Evolutionary conservation across 2,797 vertebrate genomes (phyloP).

Genomic region (Chrosomus eos): DNA sequence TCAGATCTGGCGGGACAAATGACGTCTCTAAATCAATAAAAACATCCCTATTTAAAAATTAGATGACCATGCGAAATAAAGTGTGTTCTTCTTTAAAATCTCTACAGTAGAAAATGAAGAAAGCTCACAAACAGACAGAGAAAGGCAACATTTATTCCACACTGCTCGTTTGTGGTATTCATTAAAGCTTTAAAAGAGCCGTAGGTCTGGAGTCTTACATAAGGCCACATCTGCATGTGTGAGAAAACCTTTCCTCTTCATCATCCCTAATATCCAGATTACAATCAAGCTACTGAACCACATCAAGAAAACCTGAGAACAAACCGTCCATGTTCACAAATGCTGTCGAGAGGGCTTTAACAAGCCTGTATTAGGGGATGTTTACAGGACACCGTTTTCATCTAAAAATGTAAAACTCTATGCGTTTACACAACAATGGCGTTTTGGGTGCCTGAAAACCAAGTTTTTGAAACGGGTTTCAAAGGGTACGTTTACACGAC

Average conservation of each 20-base stretch:
- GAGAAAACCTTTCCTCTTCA: slow-evolving; percentile 1
- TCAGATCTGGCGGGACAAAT: not conserved
- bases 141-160: not conserved
- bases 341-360: not conserved
- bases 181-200: slow-evolving; percentile 26
- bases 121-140: not conserved
- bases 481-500: too few species aligned
- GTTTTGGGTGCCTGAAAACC: too few species aligned
- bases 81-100: not conserved
- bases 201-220: slow-evolving; percentile 10
- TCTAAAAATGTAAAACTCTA: too few species aligned
- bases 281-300: slow-evolving; percentile 7
- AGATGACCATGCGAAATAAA: not conserved
- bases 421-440: too few species aligned
- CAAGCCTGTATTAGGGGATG: too few species aligned
- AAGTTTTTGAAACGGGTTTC: too few species aligned
- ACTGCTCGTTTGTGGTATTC: not conserved
- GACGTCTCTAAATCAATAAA: slow-evolving; percentile 11
- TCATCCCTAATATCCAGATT: slow-evolving; percentile 8
- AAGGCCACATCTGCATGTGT: slow-evolving; percentile 21
- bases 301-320: not conserved
- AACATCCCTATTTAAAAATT: not conserved
- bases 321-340: slow-evolving; percentile 4
- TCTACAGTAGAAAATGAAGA: not conserved
- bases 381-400: too few species aligned